A percentile compares a stretch with the other conserved stretches of the same genome.
Evolutionary conservation across 2,888 invertebrate genomes (phyloP).

Genomic region (Graphium colonna): DNA sequence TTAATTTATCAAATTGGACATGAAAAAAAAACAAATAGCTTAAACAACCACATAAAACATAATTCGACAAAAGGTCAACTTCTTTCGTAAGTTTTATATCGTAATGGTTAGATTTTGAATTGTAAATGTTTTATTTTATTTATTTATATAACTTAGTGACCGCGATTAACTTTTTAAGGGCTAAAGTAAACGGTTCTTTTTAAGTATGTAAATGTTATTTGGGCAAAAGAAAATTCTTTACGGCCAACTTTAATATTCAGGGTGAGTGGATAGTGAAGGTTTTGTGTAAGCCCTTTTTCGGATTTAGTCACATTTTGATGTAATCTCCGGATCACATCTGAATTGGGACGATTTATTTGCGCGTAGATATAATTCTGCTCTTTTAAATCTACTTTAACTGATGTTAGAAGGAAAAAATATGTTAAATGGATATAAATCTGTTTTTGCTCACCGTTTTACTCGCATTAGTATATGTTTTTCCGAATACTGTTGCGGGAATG

Average conservation of each 20-base stretch:
- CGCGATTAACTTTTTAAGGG: not conserved
- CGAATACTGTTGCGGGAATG: too few species aligned
- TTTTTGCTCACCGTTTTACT: too few species aligned
- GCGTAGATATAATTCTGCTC: not conserved
- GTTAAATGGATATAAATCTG: too few species aligned
- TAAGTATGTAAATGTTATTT: not conserved
- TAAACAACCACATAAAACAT: too few species aligned
- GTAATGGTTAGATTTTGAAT: not conserved
- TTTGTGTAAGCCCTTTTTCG: not conserved
- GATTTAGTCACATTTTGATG: not conserved
- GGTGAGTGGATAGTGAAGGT: not conserved
- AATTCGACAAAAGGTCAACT: not conserved
- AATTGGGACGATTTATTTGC: not conserved
- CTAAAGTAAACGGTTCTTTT: not conserved
- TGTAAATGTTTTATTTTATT: not conserved
- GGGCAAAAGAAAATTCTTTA: not conserved
- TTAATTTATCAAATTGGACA: not conserved
- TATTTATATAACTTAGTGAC: not conserved
- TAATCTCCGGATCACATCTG: not conserved
- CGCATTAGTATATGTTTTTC: too few species aligned
- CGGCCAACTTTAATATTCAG: not conserved
- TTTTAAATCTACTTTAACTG: too few species aligned
- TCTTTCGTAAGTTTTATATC: not conserved
- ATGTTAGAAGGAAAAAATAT: too few species aligned
- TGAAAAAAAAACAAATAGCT: not conserved